These are phyloP conservation scores for Drosophila paranaensis DNA, from an alignment of 2,888 invertebrate species.

Conservation along the genomic window DNA sequence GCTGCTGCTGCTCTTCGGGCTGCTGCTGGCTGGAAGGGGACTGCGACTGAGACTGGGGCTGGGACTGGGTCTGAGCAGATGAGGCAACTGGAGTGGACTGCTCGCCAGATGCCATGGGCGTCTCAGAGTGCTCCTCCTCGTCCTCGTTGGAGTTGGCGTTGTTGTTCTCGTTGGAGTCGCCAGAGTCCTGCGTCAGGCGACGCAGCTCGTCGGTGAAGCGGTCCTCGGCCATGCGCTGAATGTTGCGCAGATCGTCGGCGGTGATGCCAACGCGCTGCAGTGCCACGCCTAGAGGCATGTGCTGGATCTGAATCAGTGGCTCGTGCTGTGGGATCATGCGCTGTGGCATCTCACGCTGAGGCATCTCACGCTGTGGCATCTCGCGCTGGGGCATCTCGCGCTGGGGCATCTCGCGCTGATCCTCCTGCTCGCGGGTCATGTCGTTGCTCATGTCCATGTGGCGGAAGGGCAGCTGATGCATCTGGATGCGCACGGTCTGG, in stretches of 20 bases:
- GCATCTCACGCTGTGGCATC: slow-evolving; percentile 47
- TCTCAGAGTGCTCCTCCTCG: slow-evolving; percentile 67
- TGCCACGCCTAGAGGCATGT: slow-evolving; percentile 83
- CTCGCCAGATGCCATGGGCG: slow-evolving; percentile 52
- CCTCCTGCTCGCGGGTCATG: slow-evolving; percentile 71
- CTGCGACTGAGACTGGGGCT: not conserved
- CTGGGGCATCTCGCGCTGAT: slow-evolving; percentile 52
- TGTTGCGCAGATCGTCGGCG: slow-evolving; percentile 84
- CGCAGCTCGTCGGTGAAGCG: slow-evolving; percentile 84
- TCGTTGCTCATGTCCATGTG: slow-evolving; percentile 84
- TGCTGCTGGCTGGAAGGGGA: slow-evolving; percentile 24
- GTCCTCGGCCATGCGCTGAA: slow-evolving; percentile 85
- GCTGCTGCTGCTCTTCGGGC: slow-evolving; percentile 19
- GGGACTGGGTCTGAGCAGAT: slow-evolving; percentile 49
- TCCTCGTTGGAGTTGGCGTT: slow-evolving; percentile 72
- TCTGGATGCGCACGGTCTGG: slow-evolving; percentile 84
- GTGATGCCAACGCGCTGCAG: slow-evolving; percentile 85
- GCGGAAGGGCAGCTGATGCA: slow-evolving; percentile 85
- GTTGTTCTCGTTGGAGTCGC: slow-evolving; percentile 76
- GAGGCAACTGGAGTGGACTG: slow-evolving; percentile 35
- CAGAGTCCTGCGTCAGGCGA: slow-evolving; percentile 80
- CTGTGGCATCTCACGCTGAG: slow-evolving; percentile 52
- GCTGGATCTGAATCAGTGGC: slow-evolving; percentile 82
- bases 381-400: slow-evolving; percentile 52
- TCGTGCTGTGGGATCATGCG: slow-evolving; percentile 60